A percentile compares a stretch with the other conserved stretches of the same genome.
phyloP scores from a whole-genome alignment of 2,888 invertebrate species.

The Idaea aversata region DNA sequence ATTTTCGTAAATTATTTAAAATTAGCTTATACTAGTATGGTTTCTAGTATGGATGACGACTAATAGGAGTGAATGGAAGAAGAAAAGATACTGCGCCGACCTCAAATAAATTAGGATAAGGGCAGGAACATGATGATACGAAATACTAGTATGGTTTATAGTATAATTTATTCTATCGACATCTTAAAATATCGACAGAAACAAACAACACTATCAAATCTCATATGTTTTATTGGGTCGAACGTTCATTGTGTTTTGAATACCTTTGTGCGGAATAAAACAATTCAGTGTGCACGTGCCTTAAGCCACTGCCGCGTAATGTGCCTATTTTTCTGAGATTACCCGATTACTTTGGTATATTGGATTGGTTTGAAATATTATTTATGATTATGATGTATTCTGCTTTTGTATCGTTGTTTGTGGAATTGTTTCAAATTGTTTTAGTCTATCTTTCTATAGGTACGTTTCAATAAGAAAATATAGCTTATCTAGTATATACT shows the following conservation, averaged over 20 bases:
- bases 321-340: constrained; percentile 50
- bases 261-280: constrained; percentile 59
- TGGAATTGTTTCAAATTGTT: background rate
- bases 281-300: constrained; percentile 65
- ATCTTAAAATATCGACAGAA: constrained; percentile 15
- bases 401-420: constrained; percentile 15
- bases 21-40: too few relatives aligned
- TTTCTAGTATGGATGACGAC: too few relatives aligned
- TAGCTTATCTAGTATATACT: too few relatives aligned
- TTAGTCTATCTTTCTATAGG: background rate
- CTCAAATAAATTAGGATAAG: too few relatives aligned
- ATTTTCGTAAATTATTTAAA: too few relatives aligned
- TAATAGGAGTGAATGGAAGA: too few relatives aligned
- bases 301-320: constrained; percentile 42
- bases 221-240: constrained; percentile 59
- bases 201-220: constrained; percentile 41
- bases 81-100: too few relatives aligned
- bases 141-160: too few relatives aligned
- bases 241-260: constrained; percentile 56
- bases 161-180: background rate
- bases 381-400: constrained; percentile 24
- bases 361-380: constrained; percentile 50
- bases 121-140: too few relatives aligned
- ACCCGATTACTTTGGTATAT: constrained; percentile 60
- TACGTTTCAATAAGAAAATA: too few relatives aligned